Base-by-base conservation (phyloP, 2,888 invertebrate species). In the Ophion ventricosus region DNA sequence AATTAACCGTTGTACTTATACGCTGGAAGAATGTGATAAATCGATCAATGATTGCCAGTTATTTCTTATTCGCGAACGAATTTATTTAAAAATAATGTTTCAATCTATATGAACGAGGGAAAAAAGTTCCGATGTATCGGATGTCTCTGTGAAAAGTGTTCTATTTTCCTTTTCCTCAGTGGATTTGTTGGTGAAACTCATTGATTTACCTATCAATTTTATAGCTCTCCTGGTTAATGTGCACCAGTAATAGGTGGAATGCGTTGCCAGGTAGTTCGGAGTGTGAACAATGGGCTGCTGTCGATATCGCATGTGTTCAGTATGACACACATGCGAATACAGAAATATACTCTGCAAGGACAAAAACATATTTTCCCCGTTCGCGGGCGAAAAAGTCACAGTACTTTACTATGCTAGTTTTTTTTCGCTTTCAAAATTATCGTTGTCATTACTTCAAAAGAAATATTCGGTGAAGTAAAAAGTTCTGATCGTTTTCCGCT, bases 301-400 rank as follows among this genome's bases (percentile, higher is more conserved):
- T 87, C 88, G 82, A 88, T 88, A 88, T 75, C 88, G n/a, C n/a
- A 85, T 75, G 74, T 64, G 82, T 82, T 64, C 76, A 49, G 69
- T 69, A 25, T 49, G 49, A 25, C 25, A 26, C 74, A 49, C 23
- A 43, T 40, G 43, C n/a, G 40, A n/a, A 17, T 43, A 26, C 43
- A 61, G 14, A 61, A 73, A 59, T n/a, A 20, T 25, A 59, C 35
- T 29, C 40, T 26, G 43, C n/a, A 49, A 26, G 26, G 26, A 63
- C 23, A 59, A 59, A 40, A 23, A 25, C 4, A 26, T 56, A 20
- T 29, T 17, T 14, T 20, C 17, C 8, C 17, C 8, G 64, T 26
- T 69, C 54, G 49, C 49, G 26, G 54, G 17, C 7, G 43, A 25
- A 25, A 25, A 25, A 43, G 17, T 25, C 7, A 40, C 20, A 14